These are phyloP conservation scores for Nicator chloris DNA, from an alignment of 2,113 vertebrate genomes.

Conservation along the genomic window DNA sequence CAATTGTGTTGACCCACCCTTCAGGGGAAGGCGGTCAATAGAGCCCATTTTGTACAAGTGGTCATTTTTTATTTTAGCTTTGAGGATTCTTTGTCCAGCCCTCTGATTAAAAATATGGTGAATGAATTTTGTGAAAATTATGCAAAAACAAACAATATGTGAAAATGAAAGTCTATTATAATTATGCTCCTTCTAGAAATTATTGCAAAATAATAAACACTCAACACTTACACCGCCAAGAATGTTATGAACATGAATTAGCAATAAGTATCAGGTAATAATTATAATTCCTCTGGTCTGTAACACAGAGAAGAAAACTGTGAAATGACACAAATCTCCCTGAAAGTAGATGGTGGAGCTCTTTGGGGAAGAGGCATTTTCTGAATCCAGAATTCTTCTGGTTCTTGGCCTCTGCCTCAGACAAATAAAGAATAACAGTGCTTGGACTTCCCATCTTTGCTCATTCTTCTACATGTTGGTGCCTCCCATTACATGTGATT, in stretches of 20 bases:
- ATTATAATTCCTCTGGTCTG: neutral
- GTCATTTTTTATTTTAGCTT: constrained; percentile 1
- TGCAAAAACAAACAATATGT: neutral
- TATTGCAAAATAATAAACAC: neutral
- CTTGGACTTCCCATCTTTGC: neutral
- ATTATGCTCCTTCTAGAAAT: neutral
- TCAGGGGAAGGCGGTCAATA: neutral
- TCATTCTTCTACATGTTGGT: neutral
- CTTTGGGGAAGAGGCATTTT: neutral
- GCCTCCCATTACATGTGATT: neutral
- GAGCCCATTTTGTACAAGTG: neutral
- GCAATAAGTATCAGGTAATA: neutral
- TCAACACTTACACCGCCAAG: neutral
- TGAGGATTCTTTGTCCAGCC: neutral
- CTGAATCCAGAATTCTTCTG: neutral
- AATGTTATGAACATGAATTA: neutral
- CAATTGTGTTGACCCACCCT: neutral
- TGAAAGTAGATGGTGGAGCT: neutral
- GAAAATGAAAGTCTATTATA: neutral
- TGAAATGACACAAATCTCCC: neutral
- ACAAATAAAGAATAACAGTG: neutral
- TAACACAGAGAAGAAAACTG: neutral
- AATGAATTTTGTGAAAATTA: neutral
- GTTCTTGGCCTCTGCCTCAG: neutral
- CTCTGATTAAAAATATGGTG: neutral